A percentile compares a stretch with the other conserved stretches of the same genome.
Evolutionary conservation across 53 echinoderm and acorn worm species (phyloP).

Genomic region (Paelopatides confundens): DNA sequence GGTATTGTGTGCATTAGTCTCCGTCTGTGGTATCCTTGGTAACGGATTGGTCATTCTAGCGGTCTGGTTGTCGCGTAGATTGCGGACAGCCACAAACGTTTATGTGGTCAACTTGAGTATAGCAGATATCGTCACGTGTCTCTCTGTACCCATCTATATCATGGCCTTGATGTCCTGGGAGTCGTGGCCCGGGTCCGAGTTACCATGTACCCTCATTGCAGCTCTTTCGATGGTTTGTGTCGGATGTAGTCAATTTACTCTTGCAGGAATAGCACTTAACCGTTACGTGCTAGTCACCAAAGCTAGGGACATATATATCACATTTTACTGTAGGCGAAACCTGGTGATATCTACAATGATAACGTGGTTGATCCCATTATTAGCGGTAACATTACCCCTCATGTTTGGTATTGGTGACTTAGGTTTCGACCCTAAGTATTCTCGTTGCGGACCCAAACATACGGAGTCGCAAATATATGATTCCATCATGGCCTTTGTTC

Average conservation of each 20-base stretch:
- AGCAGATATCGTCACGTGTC: conserved; percentile 81
- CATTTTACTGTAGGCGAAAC: conserved; percentile 69
- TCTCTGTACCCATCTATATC: conserved; percentile 84
- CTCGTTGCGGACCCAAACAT: conserved; percentile 83
- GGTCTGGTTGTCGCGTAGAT: conserved; percentile 79
- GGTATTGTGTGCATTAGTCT: conserved; percentile 68
- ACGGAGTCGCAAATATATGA: conserved; percentile 73
- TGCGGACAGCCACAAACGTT: conserved; percentile 96
- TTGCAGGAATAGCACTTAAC: conserved; percentile 85
- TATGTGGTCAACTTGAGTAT: conserved; percentile 92
- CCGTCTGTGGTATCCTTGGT: conserved; percentile 78
- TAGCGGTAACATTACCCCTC: conserved; percentile 68
- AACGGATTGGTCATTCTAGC: conserved; percentile 85
- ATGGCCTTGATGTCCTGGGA: conserved; percentile 72
- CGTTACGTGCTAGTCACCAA: conserved; percentile 82
- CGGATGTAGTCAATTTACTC: conserved; percentile 80
- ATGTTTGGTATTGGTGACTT: conserved; percentile 80
- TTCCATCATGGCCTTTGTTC: conserved; percentile 68
- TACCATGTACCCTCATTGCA: conserved; percentile 77
- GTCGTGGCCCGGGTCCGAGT: conserved; percentile 72
- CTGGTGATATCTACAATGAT: conserved; percentile 73
- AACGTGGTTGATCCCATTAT: conserved; percentile 81
- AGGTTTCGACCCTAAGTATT: conserved; percentile 90
- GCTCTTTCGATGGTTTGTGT: conserved; percentile 84
- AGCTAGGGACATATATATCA: conserved; percentile 69